phyloP scores from a whole-genome alignment of 2,797 vertebrate genomes.

The Tinamus major region DNA sequence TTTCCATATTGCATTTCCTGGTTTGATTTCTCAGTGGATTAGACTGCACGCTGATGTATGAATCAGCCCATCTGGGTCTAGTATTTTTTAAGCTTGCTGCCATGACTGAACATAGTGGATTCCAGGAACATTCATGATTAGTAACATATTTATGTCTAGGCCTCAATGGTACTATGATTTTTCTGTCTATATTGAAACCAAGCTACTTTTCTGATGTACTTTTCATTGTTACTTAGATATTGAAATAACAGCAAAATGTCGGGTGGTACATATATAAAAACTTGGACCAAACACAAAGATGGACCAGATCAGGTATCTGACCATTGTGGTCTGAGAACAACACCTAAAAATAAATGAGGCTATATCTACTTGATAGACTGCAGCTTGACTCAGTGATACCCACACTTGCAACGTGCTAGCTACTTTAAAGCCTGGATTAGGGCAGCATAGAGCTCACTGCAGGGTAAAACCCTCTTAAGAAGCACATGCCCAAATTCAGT shows the following conservation, averaged over 20 bases:
- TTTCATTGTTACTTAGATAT: neutral
- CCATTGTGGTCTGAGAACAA: neutral
- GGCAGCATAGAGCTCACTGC: neutral
- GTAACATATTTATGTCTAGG: conserved; percentile 44
- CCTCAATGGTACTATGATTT: neutral
- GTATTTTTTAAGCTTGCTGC: conserved; percentile 36
- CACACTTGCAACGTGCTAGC: neutral
- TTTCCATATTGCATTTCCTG: conserved; percentile 18
- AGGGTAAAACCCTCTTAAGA: rapidly evolving
- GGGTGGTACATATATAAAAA: neutral
- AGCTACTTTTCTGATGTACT: neutral
- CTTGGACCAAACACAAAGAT: neutral
- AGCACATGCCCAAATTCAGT: neutral
- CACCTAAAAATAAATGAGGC: neutral
- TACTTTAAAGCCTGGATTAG: neutral
- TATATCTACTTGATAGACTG: neutral
- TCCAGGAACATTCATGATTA: conserved; percentile 51
- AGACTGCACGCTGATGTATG: neutral
- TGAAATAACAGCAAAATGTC: neutral
- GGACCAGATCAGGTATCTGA: neutral
- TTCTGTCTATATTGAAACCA: conserved; percentile 22
- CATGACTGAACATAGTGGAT: neutral
- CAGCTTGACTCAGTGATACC: neutral
- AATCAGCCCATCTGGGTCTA: conserved; percentile 52
- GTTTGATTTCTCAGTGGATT: conserved; percentile 52